Conservation (phyloP, 2,797 vertebrate genomes). For the Pipistrellus kuhlii region DNA sequence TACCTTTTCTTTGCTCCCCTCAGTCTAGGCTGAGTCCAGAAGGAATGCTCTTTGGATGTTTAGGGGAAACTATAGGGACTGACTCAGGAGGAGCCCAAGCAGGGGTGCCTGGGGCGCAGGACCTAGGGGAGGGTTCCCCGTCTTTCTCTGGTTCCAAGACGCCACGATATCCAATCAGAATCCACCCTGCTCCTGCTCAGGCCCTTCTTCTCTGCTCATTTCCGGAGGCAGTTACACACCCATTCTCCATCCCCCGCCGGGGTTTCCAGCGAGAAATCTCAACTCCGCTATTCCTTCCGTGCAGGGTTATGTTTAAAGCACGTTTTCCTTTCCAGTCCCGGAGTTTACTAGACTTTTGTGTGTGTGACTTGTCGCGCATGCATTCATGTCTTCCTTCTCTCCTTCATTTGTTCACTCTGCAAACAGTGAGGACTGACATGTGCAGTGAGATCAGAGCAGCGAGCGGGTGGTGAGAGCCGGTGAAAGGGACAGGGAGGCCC, state of each 20-base stretch:
- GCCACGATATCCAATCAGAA: background rate
- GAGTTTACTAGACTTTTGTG: background rate
- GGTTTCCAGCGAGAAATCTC: background rate
- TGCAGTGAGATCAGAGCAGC: background rate
- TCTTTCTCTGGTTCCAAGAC: background rate
- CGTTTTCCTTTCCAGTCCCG: background rate
- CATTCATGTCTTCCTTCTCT: background rate
- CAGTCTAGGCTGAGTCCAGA: background rate
- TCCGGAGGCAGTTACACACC: background rate
- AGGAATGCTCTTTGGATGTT: background rate
- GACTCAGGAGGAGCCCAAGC: background rate
- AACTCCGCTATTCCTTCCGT: background rate
- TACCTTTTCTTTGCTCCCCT: background rate
- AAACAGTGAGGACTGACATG: background rate
- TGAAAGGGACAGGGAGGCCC: too few relatives aligned
- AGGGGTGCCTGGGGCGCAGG: background rate
- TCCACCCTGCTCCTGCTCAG: background rate
- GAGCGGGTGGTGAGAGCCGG: background rate
- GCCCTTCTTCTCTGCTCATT: rapidly evolving
- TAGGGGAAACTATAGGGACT: background rate
- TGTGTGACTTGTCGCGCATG: background rate
- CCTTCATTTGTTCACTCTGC: background rate
- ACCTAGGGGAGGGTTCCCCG: too few relatives aligned
- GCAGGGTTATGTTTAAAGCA: background rate
- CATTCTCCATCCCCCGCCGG: rapidly evolving